phyloP scores from a whole-genome alignment of 2,888 invertebrate species.

The Ganaspis brasiliensis region DNA sequence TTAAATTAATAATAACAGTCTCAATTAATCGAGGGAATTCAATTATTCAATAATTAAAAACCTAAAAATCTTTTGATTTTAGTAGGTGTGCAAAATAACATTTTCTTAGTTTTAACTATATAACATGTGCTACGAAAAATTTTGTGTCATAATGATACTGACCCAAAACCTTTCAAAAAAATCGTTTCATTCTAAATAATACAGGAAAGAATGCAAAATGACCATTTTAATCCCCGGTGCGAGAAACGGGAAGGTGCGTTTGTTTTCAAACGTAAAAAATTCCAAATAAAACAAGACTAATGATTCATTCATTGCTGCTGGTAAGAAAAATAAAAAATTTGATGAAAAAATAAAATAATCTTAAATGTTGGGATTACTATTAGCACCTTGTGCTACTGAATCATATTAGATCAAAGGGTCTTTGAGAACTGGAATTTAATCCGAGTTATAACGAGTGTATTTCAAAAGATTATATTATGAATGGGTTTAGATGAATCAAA shows the following conservation, averaged over 20 bases:
- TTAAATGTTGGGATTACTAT: constrained; percentile 27
- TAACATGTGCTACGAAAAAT: not conserved
- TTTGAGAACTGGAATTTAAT: constrained; percentile 28
- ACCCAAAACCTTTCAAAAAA: constrained; percentile 14
- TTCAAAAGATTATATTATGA: constrained; percentile 27
- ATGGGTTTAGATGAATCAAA: constrained; percentile 23
- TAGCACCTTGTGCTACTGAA: constrained; percentile 31
- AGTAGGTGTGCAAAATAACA: too few relatives aligned
- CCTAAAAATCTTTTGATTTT: too few relatives aligned
- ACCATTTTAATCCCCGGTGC: not conserved
- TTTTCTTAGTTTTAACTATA: not conserved
- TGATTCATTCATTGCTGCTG: too few relatives aligned
- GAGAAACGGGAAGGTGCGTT: not conserved
- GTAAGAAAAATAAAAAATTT: too few relatives aligned
- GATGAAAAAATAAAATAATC: not conserved
- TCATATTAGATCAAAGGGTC: constrained; percentile 23
- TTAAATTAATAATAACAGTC: not conserved
- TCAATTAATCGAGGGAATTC: too few relatives aligned
- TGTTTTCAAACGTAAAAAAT: not conserved
- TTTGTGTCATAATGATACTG: too few relatives aligned
- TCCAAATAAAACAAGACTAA: too few relatives aligned
- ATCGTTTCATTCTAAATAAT: not conserved
- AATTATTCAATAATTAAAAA: too few relatives aligned
- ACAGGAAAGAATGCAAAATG: constrained; percentile 6
- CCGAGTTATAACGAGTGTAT: constrained; percentile 27